Evolutionary conservation across 2,113 vertebrate genomes (phyloP).

Genomic region (Chaetura pelagica): DNA sequence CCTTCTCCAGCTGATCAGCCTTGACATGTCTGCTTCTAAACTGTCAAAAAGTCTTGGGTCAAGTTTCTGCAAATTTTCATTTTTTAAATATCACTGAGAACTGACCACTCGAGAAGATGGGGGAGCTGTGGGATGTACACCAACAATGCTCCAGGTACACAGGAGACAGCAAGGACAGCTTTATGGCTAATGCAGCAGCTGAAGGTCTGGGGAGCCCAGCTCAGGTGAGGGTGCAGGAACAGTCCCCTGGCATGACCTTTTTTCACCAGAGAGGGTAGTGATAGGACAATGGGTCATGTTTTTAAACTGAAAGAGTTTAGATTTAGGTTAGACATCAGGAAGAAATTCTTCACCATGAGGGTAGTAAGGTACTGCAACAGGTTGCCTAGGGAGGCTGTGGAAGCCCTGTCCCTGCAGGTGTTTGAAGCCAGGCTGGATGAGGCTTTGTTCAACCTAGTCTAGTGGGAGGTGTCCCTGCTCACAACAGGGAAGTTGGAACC

Average conservation of each 20-base stretch:
- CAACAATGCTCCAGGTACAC: not conserved
- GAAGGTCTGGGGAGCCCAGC: not conserved
- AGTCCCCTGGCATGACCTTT: not conserved
- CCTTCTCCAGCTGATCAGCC: not conserved
- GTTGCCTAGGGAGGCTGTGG: too few species aligned
- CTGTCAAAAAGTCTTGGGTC: not conserved
- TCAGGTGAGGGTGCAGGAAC: not conserved
- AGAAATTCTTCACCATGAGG: too few species aligned
- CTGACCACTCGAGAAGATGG: not conserved
- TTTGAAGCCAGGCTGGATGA: too few species aligned
- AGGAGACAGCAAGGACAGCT: not conserved
- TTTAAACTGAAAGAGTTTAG: too few species aligned
- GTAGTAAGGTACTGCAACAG: too few species aligned
- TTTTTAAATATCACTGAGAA: not conserved
- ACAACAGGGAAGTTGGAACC: too few species aligned
- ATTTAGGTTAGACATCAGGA: too few species aligned
- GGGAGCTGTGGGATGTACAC: not conserved
- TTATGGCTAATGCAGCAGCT: rapidly evolving
- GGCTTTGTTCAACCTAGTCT: too few species aligned
- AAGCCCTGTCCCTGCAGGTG: too few species aligned
- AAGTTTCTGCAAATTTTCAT: not conserved
- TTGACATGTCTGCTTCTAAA: not conserved
- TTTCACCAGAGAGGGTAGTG: too few species aligned
- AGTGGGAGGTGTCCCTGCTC: too few species aligned
- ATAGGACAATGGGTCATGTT: too few species aligned